phyloP scores from a whole-genome alignment of 2,113 vertebrate species.

The Etia nguti region DNA sequence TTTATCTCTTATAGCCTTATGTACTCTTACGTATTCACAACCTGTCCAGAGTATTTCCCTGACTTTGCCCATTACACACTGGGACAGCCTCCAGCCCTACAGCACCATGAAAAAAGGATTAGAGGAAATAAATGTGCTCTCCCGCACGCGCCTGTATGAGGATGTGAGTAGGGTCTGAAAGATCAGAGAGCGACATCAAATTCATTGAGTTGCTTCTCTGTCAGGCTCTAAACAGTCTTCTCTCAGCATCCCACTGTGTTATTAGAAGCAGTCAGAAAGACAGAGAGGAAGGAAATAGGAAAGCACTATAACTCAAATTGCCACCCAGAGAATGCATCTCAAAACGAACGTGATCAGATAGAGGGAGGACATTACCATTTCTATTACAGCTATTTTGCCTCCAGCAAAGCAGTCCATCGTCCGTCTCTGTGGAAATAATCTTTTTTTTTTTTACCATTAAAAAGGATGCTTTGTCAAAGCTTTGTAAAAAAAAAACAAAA shows the following conservation, averaged over 20 bases:
- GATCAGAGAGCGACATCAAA: conserved; percentile 42
- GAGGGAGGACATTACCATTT: conserved; percentile 56
- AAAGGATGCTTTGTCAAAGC: conserved; percentile 16
- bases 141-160: background rate
- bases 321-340: conserved; percentile 41
- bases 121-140: conserved; percentile 6
- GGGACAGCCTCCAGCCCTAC: conserved; percentile 13
- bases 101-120: background rate
- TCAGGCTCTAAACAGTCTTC: conserved; percentile 32
- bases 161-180: background rate
- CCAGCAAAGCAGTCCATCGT: conserved; percentile 5
- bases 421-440: conserved; percentile 11
- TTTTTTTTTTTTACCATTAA: conserved; percentile 1
- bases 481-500: background rate
- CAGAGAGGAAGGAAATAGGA: conserved; percentile 34
- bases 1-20: conserved; percentile 6
- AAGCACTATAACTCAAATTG: conserved; percentile 46
- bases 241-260: conserved; percentile 26
- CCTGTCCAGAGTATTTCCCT: conserved; percentile 7
- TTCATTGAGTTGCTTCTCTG: conserved; percentile 26
- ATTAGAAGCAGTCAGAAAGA: conserved; percentile 39
- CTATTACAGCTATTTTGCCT: conserved; percentile 50
- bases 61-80: background rate
- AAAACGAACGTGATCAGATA: conserved; percentile 43
- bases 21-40: background rate